Conservation (phyloP, 2,113 vertebrate species). For the Pteropus alecto region DNA sequence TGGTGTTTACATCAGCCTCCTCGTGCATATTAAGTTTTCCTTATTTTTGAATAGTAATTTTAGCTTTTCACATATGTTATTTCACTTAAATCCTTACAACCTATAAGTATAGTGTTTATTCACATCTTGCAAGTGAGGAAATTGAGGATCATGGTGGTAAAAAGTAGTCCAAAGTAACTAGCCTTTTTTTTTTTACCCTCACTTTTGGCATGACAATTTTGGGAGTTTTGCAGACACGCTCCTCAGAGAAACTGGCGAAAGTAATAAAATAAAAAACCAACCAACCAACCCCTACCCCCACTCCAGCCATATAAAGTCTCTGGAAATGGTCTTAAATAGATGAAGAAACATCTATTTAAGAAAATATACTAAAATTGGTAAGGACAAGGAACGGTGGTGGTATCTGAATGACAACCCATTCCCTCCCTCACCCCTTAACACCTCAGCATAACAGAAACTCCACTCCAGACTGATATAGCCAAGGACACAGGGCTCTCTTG, state of each 20-base stretch:
- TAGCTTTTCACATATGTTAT: neutral
- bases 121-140: neutral
- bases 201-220: neutral
- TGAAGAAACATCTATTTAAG: conserved; percentile 9
- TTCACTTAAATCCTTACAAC: neutral
- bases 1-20: neutral
- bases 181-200: neutral
- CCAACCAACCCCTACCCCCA: neutral
- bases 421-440: neutral
- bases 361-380: conserved; percentile 21
- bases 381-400: neutral
- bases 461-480: neutral
- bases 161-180: neutral
- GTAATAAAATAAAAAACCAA: neutral
- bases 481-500: neutral
- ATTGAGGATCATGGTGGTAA: neutral
- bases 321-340: neutral
- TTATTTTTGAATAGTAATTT: neutral
- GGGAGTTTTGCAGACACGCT: neutral
- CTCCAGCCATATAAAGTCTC: neutral
- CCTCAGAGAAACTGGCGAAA: neutral
- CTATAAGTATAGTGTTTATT: neutral
- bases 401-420: neutral
- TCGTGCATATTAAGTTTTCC: neutral
- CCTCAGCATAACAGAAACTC: neutral